Evolutionary conservation across 2,888 invertebrate genomes (phyloP), one percentile per base, ranked within the genome.

Genomic region (Aelia acuminata): DNA sequence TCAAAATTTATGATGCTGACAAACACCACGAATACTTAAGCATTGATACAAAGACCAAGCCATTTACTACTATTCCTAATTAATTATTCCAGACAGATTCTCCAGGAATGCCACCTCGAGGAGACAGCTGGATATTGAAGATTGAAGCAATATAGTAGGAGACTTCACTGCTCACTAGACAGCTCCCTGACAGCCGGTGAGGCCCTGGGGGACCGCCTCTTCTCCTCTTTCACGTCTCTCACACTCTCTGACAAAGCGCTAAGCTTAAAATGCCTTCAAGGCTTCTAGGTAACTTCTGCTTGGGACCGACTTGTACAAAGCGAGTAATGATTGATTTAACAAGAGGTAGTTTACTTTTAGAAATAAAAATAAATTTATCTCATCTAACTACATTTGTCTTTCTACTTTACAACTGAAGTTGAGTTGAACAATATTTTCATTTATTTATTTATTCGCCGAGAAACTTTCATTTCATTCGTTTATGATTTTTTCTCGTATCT

Each of bases 251-350:
- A 10, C 63, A 70, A 35, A 70, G 63, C 63, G 31, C 31, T 70
- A 18, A 35, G 31, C 63, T 70, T 70, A 70, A 70, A 70, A 70
- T 31, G 31, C 63, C 63, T 70, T 70, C 63, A 70, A 31, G 7
- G 5, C 35, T n/a, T n/a, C 11, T 4, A 35, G 63, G 7, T 70
- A 70, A 35, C 63, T 70, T 70, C 63, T 70, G 10, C 2, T 70
- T 18, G 31, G 18, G 2, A 31, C 15, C 31, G 18, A 13, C 35
- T 70, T 70, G 18, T 70, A 35, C 63, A 70, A 20, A 70, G 63
- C 13, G 31, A 70, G 63, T 35, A 70, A 70, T 70, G 63, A 35
- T 35, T 70, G 35, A 70, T 70, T 70, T 70, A 70, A 31, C 31
- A 18, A 8, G 63, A 31, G 26, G 26, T 13, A 35, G 15, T 35